A percentile compares a stretch with the other conserved stretches of the same genome.
These are phyloP conservation scores for Meda fulgida DNA, from an alignment of 2,797 vertebrate species.

Conservation along the genomic window DNA sequence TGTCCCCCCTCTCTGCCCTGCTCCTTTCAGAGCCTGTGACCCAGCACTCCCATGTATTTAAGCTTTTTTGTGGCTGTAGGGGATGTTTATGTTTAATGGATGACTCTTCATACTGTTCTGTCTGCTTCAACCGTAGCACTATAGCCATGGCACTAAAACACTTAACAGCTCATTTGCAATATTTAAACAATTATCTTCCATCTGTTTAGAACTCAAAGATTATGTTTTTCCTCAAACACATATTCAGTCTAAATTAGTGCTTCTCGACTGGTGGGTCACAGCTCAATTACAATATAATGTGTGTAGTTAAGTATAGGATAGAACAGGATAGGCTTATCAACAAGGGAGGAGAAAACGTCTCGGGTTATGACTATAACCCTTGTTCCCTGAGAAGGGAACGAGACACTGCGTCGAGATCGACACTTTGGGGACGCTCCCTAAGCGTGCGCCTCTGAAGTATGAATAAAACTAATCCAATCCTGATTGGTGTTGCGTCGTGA, in stretches of 20 bases:
- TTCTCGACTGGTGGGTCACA: constrained; percentile 8
- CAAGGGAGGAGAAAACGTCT: neutral
- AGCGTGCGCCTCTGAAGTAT: too few relatives aligned
- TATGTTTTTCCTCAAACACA: constrained; percentile 35
- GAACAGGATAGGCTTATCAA: neutral
- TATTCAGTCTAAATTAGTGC: constrained; percentile 28
- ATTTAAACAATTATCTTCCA: constrained; percentile 54
- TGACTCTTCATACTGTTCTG: constrained; percentile 63
- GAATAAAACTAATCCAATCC: too few relatives aligned
- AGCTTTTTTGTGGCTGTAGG: constrained; percentile 74
- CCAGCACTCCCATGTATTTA: constrained; percentile 73
- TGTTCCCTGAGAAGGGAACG: too few relatives aligned
- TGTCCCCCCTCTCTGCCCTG: constrained; percentile 60
- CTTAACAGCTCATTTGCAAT: constrained; percentile 42
- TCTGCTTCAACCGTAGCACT: constrained; percentile 61
- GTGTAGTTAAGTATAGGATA: neutral
- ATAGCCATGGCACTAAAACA: constrained; percentile 43
- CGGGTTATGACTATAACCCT: too few relatives aligned
- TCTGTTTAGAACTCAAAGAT: constrained; percentile 42
- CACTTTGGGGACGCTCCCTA: too few relatives aligned
- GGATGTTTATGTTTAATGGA: constrained; percentile 83
- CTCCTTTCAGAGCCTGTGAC: constrained; percentile 65
- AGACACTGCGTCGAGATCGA: too few relatives aligned
- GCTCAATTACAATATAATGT: neutral
- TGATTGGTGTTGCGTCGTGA: too few relatives aligned